Conservation (phyloP, 2,888 invertebrate species). For the Ephialtes manifestator region DNA sequence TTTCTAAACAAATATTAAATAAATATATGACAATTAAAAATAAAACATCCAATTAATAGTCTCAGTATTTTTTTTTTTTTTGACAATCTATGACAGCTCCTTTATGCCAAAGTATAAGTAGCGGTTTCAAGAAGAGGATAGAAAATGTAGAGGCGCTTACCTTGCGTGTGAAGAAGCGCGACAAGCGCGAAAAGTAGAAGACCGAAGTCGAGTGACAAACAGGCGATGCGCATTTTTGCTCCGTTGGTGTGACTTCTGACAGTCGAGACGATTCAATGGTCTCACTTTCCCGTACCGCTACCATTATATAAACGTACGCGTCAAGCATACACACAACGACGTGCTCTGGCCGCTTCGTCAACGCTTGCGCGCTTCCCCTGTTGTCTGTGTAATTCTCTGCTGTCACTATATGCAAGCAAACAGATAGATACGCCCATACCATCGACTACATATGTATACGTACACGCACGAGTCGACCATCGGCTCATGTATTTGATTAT, state of each 20-base stretch:
- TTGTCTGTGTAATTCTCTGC: conserved; percentile 14
- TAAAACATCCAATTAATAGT: too few species aligned
- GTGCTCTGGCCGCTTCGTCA: conserved; percentile 15
- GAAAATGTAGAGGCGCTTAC: conserved; percentile 68
- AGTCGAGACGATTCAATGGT: conserved; percentile 80
- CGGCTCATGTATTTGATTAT: conserved; percentile 66
- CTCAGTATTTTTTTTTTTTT: too few species aligned
- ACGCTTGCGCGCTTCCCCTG: conserved; percentile 54
- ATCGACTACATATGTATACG: neutral
- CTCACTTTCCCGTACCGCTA: conserved; percentile 77
- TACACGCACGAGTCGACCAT: conserved; percentile 29
- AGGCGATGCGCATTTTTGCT: conserved; percentile 72
- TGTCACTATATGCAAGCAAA: conserved; percentile 1
- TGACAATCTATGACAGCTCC: neutral
- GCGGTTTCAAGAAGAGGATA: neutral
- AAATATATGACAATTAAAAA: too few species aligned
- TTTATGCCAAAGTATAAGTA: too few species aligned
- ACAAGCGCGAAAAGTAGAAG: conserved; percentile 69
- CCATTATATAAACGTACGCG: conserved; percentile 80
- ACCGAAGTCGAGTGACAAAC: conserved; percentile 57
- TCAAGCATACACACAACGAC: conserved; percentile 43
- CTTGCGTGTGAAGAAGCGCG: conserved; percentile 66
- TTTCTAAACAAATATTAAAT: too few species aligned
- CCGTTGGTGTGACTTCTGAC: conserved; percentile 75
- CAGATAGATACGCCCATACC: conserved; percentile 2